Evolutionary conservation across 2,797 vertebrate species (phyloP).

Genomic region (Gymnothorax javanicus): DNA sequence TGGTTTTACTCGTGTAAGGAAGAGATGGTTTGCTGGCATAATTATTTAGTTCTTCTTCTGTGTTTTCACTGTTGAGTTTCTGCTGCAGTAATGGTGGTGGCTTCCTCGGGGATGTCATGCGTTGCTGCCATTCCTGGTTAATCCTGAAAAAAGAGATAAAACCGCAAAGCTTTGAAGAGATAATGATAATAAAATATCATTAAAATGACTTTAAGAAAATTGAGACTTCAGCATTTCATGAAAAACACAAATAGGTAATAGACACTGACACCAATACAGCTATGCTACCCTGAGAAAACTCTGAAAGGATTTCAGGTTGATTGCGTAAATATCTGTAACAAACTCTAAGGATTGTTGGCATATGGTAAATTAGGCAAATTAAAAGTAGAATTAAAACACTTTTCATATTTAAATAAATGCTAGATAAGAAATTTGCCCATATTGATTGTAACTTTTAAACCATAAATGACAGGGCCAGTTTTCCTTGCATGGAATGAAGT

Average conservation of each 20-base stretch:
- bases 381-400: conserved; percentile 19
- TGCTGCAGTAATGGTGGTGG: conserved; percentile 47
- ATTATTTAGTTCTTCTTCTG: conserved; percentile 20
- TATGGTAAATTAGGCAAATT: conserved; percentile 21
- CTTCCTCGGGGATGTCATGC: conserved; percentile 43
- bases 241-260: neutral
- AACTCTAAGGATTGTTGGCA: neutral
- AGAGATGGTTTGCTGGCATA: conserved; percentile 45
- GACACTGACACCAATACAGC: neutral
- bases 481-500: neutral
- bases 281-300: neutral
- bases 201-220: neutral
- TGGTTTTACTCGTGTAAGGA: conserved; percentile 9
- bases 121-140: conserved; percentile 60
- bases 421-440: neutral
- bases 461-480: neutral
- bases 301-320: neutral
- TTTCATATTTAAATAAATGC: neutral
- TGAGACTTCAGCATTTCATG: neutral
- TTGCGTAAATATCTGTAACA: conserved; percentile 1
- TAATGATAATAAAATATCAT: neutral
- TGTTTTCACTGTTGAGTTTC: conserved; percentile 44
- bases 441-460: neutral
- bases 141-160: conserved; percentile 54
- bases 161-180: too few relatives aligned